Evolutionary conservation across 2,888 invertebrate genomes (phyloP).

Genomic region (Sesia apiformis): DNA sequence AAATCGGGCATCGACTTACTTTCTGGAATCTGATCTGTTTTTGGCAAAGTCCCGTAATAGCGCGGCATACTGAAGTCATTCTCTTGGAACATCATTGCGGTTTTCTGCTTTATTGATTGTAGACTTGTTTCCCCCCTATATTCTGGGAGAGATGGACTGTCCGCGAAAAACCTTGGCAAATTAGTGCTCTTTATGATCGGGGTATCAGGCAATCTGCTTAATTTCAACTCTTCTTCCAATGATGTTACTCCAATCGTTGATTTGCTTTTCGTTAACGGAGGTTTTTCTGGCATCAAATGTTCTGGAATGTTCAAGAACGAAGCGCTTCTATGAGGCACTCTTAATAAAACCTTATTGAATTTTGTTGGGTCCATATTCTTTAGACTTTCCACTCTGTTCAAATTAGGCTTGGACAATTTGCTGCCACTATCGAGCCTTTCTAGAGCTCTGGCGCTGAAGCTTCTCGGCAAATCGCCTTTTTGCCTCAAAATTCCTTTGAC

Average conservation of each 20-base stretch:
- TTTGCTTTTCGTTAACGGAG: constrained; percentile 55
- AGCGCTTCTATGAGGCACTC: constrained; percentile 64
- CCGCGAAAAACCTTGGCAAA: constrained; percentile 61
- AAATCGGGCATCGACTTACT: constrained; percentile 71
- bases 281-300: constrained; percentile 52
- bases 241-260: constrained; percentile 55
- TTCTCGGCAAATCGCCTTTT: constrained; percentile 41
- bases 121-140: constrained; percentile 60
- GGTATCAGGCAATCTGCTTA: constrained; percentile 61
- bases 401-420: constrained; percentile 32
- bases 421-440: constrained; percentile 45
- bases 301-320: constrained; percentile 65
- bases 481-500: constrained; percentile 55
- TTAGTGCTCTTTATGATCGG: constrained; percentile 65
- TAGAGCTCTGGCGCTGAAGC: constrained; percentile 50
- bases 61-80: constrained; percentile 78
- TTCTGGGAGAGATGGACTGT: constrained; percentile 47
- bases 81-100: constrained; percentile 61
- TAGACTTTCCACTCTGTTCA: constrained; percentile 60
- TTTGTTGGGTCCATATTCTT: constrained; percentile 57
- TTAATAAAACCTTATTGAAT: constrained; percentile 53
- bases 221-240: constrained; percentile 39
- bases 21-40: constrained; percentile 45
- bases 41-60: constrained; percentile 67
- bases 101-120: constrained; percentile 68